Percentiles rank a stretch among this genome's conserved stretches.
These are phyloP conservation scores for Pterobdella sp. DNA, from an alignment of 2,888 invertebrate species.

Conservation along the genomic window DNA sequence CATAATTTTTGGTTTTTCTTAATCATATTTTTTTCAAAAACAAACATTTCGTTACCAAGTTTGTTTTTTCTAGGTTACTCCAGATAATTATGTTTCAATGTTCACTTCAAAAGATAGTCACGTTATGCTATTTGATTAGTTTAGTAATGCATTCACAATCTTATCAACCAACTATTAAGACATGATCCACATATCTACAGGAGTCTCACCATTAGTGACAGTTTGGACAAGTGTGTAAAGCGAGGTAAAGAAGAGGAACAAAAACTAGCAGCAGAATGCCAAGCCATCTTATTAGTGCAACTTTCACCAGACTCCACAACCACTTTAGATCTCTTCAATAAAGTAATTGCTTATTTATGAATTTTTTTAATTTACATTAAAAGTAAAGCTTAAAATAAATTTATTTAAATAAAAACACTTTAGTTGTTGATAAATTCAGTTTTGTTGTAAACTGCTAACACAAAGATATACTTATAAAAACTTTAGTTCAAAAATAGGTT, in stretches of 20 bases:
- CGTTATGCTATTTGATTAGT: not conserved
- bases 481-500: too few species aligned
- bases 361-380: too few species aligned
- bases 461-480: too few species aligned
- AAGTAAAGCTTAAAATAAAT: too few species aligned
- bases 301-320: conserved; percentile 53
- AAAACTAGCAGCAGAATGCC: conserved; percentile 70
- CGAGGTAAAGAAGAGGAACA: conserved; percentile 76
- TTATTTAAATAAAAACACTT: too few species aligned
- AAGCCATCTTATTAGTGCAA: conserved; percentile 74
- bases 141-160: not conserved
- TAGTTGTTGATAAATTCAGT: too few species aligned
- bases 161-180: not conserved
- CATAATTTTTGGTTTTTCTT: not conserved
- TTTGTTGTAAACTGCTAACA: too few species aligned
- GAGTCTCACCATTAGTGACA: conserved; percentile 63
- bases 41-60: not conserved
- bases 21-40: not conserved
- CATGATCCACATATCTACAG: conserved; percentile 39
- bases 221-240: conserved; percentile 70
- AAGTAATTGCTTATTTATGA: too few species aligned
- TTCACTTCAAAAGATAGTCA: too few species aligned
- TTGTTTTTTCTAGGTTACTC: too few species aligned
- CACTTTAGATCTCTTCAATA: conserved; percentile 1
- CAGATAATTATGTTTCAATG: too few species aligned